A percentile compares a stretch with the other conserved stretches of the same genome.
Conservation (phyloP, 2,797 vertebrate species). For the Urocyon cinereoargenteus region DNA sequence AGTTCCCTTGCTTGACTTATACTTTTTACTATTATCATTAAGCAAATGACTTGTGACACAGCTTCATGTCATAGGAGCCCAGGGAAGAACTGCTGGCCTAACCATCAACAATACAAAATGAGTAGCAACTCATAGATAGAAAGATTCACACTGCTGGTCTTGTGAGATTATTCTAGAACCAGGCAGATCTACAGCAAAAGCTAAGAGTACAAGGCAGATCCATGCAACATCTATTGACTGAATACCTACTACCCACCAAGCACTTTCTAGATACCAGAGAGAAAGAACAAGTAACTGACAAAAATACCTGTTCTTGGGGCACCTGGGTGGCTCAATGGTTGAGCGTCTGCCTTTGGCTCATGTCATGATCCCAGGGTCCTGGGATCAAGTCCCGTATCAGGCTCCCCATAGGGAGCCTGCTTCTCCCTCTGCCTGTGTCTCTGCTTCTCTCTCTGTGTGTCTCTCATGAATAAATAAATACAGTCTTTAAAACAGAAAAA, state of each 20-base stretch:
- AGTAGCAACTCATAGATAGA: background rate
- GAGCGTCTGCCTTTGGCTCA: no score
- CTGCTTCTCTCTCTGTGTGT: no score
- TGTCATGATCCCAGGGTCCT: no score
- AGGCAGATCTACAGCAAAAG: background rate
- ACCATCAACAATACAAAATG: background rate
- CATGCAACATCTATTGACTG: fast-evolving
- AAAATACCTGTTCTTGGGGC: background rate
- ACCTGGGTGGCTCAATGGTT: no score
- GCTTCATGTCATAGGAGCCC: background rate
- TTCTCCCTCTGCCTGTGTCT: no score
- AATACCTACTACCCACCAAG: background rate
- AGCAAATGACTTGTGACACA: background rate
- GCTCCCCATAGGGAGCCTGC: no score
- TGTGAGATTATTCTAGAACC: background rate
- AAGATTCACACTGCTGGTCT: background rate
- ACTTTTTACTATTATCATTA: background rate
- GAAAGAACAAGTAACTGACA: background rate
- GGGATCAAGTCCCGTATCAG: no score
- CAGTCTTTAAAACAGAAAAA: no score
- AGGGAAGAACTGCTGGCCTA: background rate
- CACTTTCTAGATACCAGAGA: background rate
- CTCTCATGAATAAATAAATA: no score
- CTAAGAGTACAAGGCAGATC: background rate
- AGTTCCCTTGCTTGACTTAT: background rate